A percentile compares a stretch with the other conserved stretches of the same genome.
phyloP scores from a whole-genome alignment of 2,888 invertebrate genomes.

The Nomada ferruginata region DNA sequence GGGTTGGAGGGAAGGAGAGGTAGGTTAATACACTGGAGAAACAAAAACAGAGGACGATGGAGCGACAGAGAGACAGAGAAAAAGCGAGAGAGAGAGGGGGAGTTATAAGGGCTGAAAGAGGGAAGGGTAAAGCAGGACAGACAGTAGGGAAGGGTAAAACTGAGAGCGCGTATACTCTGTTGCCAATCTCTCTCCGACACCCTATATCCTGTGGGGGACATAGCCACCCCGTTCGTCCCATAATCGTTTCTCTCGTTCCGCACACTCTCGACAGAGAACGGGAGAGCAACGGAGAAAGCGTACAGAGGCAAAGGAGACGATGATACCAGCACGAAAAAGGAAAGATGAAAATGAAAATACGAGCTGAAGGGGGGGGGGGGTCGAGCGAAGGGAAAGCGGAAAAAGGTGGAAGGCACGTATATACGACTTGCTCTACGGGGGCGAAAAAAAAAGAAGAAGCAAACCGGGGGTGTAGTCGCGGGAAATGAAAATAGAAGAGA shows the following conservation, averaged over 20 bases:
- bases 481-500: slow-evolving; percentile 56
- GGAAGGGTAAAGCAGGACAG: slow-evolving; percentile 15
- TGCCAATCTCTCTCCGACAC: slow-evolving; percentile 77
- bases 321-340: slow-evolving; percentile 30
- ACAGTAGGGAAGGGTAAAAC: slow-evolving; percentile 58
- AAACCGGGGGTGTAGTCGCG: not conserved
- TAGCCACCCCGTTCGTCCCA: slow-evolving; percentile 75
- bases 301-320: slow-evolving; percentile 10
- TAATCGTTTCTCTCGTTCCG: slow-evolving; percentile 76
- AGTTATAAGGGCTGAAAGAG: slow-evolving; percentile 12
- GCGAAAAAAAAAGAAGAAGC: slow-evolving; percentile 9
- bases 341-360: slow-evolving; percentile 58
- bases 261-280: slow-evolving; percentile 48
- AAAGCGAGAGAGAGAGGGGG: slow-evolving; percentile 25
- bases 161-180: slow-evolving; percentile 69
- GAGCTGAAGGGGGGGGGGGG: not conserved
- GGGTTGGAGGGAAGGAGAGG: slow-evolving; percentile 9
- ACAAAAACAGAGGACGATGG: not conserved
- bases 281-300: slow-evolving; percentile 6
- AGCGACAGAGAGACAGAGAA: slow-evolving; percentile 9
- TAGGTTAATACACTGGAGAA: slow-evolving; percentile 26
- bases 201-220: slow-evolving; percentile 72
- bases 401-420: slow-evolving; percentile 22
- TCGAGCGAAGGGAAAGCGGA: slow-evolving; percentile 1
- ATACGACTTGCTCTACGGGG: slow-evolving; percentile 11